These are phyloP conservation scores for Chloromyia formosa DNA, from an alignment of 2,888 invertebrate genomes.

Conservation along the genomic window DNA sequence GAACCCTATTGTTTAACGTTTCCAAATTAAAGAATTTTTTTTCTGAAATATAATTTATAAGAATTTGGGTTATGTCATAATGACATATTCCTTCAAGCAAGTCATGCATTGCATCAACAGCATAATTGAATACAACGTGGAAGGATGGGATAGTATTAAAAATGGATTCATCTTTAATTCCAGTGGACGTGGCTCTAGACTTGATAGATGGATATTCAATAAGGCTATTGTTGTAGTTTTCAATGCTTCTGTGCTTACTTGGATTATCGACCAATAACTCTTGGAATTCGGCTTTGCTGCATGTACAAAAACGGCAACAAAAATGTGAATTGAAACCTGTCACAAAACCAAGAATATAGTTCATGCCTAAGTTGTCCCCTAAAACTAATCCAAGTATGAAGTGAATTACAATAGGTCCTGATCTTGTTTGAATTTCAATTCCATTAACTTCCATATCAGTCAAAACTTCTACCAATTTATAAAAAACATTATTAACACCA, in stretches of 20 bases:
- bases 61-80: too few relatives aligned
- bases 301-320: not conserved
- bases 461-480: too few relatives aligned
- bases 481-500: too few relatives aligned
- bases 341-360: constrained; percentile 3
- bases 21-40: too few relatives aligned
- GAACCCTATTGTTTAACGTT: too few relatives aligned
- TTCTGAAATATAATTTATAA: too few relatives aligned
- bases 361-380: not conserved
- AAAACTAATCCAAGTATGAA: constrained; percentile 7
- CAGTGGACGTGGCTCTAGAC: not conserved
- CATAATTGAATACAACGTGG: not conserved
- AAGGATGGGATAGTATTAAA: not conserved
- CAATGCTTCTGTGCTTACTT: not conserved
- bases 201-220: not conserved
- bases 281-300: not conserved
- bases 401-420: not conserved
- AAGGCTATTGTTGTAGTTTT: not conserved
- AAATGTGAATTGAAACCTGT: not conserved
- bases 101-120: too few relatives aligned
- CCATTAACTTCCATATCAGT: not conserved
- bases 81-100: too few relatives aligned
- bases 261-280: not conserved
- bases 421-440: not conserved
- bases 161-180: not conserved